phyloP scores from a whole-genome alignment of 2,888 invertebrate genomes.

The Ophioninae sp. region DNA sequence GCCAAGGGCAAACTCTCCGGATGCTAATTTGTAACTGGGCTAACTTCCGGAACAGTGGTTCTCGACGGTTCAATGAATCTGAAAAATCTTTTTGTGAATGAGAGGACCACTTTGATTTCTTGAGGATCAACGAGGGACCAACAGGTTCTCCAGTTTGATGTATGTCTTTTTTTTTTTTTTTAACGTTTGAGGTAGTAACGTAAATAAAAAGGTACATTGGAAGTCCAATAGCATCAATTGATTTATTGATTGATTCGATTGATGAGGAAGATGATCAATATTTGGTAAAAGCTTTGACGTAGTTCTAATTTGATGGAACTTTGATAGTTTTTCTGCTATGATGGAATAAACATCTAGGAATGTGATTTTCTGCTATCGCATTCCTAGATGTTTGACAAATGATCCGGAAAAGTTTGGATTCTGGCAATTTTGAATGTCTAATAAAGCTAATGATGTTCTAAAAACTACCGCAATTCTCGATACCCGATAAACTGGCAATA shows the following conservation, averaged over 20 bases:
- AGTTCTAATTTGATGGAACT: not conserved
- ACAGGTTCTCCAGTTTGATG: not conserved
- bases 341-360: no score
- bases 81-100: constrained; percentile 34
- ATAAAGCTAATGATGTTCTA: no score
- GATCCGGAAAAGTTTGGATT: no score
- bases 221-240: no score
- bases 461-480: no score
- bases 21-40: constrained; percentile 80
- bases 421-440: no score
- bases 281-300: not conserved
- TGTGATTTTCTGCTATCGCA: no score
- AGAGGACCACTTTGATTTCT: not conserved
- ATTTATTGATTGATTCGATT: not conserved
- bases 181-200: not conserved
- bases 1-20: constrained; percentile 78
- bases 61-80: constrained; percentile 69
- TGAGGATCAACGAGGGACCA: not conserved
- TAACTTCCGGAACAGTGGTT: constrained; percentile 78
- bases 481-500: no score
- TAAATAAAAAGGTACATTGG: not conserved
- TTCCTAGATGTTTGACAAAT: no score
- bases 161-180: not conserved
- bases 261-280: not conserved
- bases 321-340: not conserved